phyloP scores from a whole-genome alignment of 2,113 vertebrate species.

The Paratilapia polleni region DNA sequence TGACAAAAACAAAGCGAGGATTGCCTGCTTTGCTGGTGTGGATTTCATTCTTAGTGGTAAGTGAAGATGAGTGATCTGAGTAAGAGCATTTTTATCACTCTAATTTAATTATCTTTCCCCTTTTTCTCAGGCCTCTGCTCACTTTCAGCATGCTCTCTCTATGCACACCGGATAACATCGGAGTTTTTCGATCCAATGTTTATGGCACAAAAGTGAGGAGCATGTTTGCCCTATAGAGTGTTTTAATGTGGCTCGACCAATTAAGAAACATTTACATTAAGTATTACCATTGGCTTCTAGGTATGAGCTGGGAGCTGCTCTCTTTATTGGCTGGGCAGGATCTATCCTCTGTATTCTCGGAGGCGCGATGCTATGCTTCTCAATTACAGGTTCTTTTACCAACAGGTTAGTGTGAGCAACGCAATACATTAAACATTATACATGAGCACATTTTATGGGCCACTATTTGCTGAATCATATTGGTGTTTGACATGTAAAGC shows the following conservation, averaged over 20 bases:
- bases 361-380: conserved; percentile 78
- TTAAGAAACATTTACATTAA: neutral
- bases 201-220: conserved; percentile 93
- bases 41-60: conserved; percentile 91
- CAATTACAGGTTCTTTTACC: conserved; percentile 65
- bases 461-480: neutral
- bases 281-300: conserved; percentile 50
- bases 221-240: neutral
- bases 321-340: conserved; percentile 86
- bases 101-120: neutral
- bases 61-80: neutral
- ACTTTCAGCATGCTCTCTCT: conserved; percentile 92
- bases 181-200: conserved; percentile 95
- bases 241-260: neutral
- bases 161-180: conserved; percentile 93
- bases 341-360: conserved; percentile 81
- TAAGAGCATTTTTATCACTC: neutral
- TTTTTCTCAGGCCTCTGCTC: conserved; percentile 87
- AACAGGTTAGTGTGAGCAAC: conserved; percentile 65
- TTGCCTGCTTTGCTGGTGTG: conserved; percentile 88
- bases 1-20: conserved; percentile 89
- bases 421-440: neutral
- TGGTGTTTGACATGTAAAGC: neutral
- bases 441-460: neutral
- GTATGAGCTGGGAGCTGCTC: conserved; percentile 83